Conservation (phyloP, 2,888 invertebrate genomes). For the Meiosimyza decipiens region DNA sequence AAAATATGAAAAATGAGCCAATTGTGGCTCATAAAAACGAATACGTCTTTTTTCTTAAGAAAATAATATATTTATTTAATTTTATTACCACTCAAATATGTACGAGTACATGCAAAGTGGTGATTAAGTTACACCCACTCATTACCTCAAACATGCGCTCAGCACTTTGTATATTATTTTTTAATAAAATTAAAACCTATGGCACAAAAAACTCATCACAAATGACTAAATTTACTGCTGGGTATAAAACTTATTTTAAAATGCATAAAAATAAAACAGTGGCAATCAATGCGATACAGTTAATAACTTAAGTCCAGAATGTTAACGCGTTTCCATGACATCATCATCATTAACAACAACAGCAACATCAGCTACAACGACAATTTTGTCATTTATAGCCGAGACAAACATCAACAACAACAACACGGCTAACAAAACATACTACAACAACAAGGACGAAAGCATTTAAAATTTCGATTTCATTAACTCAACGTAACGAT, state of each 20-base stretch:
- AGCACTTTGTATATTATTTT: too few species aligned
- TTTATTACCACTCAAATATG: too few species aligned
- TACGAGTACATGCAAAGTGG: too few species aligned
- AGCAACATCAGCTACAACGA: not conserved
- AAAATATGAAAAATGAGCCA: too few species aligned
- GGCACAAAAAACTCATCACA: not conserved
- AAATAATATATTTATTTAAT: too few species aligned
- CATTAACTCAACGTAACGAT: slow-evolving; percentile 23
- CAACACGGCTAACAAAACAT: not conserved
- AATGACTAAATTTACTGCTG: not conserved
- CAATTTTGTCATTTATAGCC: not conserved
- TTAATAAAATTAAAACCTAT: not conserved
- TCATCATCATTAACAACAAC: slow-evolving; percentile 32
- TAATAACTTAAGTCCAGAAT: slow-evolving; percentile 32
- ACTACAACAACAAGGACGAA: not conserved
- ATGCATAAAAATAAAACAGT: not conserved
- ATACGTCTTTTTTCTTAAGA: too few species aligned
- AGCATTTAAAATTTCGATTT: slow-evolving; percentile 30
- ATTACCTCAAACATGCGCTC: too few species aligned
- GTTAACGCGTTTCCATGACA: slow-evolving; percentile 19
- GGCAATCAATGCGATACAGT: slow-evolving; percentile 31
- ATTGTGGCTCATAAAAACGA: too few species aligned
- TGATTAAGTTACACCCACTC: too few species aligned
- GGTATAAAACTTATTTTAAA: not conserved
- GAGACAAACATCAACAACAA: not conserved